These are phyloP conservation scores for Zoroaster sp. DNA, from an alignment of 53 echinoderm and acorn worm species.

Conservation along the genomic window DNA sequence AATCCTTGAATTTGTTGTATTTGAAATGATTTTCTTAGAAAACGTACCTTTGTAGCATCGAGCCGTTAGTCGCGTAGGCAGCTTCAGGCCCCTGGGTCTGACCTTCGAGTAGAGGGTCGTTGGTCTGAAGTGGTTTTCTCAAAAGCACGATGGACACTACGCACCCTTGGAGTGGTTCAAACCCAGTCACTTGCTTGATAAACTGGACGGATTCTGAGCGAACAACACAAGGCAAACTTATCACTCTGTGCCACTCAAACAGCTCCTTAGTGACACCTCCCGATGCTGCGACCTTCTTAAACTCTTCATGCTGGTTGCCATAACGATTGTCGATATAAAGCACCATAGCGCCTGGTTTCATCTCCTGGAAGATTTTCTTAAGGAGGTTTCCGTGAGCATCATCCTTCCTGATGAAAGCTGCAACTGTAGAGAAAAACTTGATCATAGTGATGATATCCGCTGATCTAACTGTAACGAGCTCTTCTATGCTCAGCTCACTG, in stretches of 20 bases:
- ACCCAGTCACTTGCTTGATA: background rate
- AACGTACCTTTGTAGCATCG: too few relatives aligned
- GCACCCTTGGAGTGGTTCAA: background rate
- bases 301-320: background rate
- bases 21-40: too few relatives aligned
- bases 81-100: background rate
- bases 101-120: background rate
- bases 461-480: background rate
- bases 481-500: background rate
- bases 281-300: background rate
- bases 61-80: too few relatives aligned
- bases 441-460: conserved; percentile 17
- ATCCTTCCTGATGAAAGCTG: background rate
- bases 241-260: background rate
- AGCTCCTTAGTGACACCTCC: background rate
- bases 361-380: background rate
- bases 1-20: too few relatives aligned
- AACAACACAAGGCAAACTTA: background rate
- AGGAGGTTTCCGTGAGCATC: background rate
- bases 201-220: background rate
- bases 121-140: background rate
- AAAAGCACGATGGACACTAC: background rate
- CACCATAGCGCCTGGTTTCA: conserved; percentile 20
- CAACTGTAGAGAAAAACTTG: conserved; percentile 5
- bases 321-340: conserved; percentile 20